A percentile compares a stretch with the other conserved stretches of the same genome.
These are phyloP conservation scores for Alethe diademata DNA, from an alignment of 2,113 vertebrate genomes.

Conservation along the genomic window DNA sequence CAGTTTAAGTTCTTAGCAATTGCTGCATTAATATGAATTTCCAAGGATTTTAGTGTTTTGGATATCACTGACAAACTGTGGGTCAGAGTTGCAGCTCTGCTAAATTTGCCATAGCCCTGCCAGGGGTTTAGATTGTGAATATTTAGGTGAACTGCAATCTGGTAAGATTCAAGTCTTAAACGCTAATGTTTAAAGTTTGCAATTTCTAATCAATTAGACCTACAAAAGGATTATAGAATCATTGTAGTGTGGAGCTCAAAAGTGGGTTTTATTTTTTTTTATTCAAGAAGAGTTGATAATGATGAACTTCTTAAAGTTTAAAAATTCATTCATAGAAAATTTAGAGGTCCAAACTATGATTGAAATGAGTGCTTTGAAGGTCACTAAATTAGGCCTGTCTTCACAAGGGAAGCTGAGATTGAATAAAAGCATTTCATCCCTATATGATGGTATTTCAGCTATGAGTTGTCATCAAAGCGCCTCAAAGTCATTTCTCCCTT, in stretches of 20 bases:
- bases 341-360: neutral
- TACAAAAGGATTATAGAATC: neutral
- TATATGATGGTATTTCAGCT: neutral
- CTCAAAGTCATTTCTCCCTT: neutral
- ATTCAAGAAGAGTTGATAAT: neutral
- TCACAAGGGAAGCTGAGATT: neutral
- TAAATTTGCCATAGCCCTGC: neutral
- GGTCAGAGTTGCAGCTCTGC: neutral
- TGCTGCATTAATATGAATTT: neutral
- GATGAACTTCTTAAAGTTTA: neutral
- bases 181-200: neutral
- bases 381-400: constrained; percentile 7
- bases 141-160: neutral
- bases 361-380: neutral
- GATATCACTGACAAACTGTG: neutral
- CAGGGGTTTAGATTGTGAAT: neutral
- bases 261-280: neutral
- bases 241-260: neutral
- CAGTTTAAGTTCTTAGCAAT: neutral
- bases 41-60: neutral
- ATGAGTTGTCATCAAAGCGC: neutral
- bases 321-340: neutral
- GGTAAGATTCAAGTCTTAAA: neutral
- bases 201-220: neutral
- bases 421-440: neutral